Conservation (phyloP, 1,140 invertebrate genomes). For the Aphelenchoides fujianensis region DNA sequence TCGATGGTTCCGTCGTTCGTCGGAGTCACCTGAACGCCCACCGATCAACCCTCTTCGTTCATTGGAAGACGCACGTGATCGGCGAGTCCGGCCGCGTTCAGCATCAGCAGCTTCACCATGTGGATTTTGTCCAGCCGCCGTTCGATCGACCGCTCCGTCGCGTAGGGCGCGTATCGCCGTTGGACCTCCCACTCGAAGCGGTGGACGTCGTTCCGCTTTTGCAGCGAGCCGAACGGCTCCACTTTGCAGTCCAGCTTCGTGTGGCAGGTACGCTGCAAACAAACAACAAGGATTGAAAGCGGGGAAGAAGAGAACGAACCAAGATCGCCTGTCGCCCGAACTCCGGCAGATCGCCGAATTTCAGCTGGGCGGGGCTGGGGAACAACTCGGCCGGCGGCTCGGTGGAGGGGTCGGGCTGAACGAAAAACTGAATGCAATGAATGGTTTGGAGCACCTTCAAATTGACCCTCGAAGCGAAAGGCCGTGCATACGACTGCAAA, state of each 20-base stretch:
- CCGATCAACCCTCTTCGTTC: neutral
- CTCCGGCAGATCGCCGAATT: slow-evolving; percentile 12
- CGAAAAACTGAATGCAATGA: neutral
- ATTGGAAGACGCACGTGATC: slow-evolving; percentile 36
- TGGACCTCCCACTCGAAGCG: slow-evolving; percentile 36
- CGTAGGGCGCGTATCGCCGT: slow-evolving; percentile 28
- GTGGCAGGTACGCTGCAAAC: slow-evolving; percentile 37
- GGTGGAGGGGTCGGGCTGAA: neutral
- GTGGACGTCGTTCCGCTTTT: slow-evolving; percentile 36
- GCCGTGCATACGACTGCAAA: neutral
- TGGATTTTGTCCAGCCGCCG: slow-evolving; percentile 49
- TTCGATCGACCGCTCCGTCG: slow-evolving; percentile 26
- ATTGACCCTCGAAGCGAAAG: neutral
- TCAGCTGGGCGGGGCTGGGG: neutral
- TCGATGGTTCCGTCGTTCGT: slow-evolving; percentile 51
- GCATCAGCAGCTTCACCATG: slow-evolving; percentile 30
- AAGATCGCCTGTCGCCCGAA: neutral
- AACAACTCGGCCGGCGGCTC: neutral
- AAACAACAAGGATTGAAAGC: neutral
- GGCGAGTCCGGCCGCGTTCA: slow-evolving; percentile 41
- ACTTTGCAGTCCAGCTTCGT: slow-evolving; percentile 37
- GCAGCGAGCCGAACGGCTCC: slow-evolving; percentile 25
- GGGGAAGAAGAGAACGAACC: neutral
- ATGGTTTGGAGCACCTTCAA: neutral
- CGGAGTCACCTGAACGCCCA: slow-evolving; percentile 38